Evolutionary conservation across 2,888 invertebrate species (phyloP).

Genomic region (Caenorhabditis sp.): DNA sequence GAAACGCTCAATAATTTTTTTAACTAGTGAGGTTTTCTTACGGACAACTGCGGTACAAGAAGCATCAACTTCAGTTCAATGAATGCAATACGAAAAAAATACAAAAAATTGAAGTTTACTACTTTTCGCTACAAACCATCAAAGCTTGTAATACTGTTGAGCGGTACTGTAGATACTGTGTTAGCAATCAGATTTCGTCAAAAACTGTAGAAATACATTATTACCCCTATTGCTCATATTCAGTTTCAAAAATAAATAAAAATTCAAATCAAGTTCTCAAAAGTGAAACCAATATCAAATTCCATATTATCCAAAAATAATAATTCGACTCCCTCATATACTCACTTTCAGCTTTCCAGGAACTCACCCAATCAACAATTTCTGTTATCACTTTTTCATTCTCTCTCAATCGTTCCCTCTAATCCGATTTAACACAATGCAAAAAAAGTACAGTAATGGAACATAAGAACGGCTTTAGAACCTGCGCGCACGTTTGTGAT

Average conservation of each 20-base stretch:
- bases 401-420: neutral
- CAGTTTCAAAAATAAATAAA: neutral
- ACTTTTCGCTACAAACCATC: no score
- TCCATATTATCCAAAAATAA: neutral
- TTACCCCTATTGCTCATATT: no score
- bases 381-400: neutral
- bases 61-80: no score
- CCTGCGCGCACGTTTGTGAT: conserved; percentile 11
- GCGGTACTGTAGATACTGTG: no score
- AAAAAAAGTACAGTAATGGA: conserved; percentile 2
- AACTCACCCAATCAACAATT: neutral
- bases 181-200: no score
- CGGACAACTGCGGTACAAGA: no score
- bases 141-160: no score
- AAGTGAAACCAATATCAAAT: neutral
- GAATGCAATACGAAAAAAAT: no score
- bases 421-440: conserved; percentile 12
- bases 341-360: neutral
- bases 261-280: neutral
- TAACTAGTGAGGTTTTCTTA: no score
- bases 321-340: neutral
- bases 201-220: no score
- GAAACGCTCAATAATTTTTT: no score
- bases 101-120: no score
- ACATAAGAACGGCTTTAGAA: neutral